phyloP scores from a whole-genome alignment of 2,113 vertebrate species.

The Nicator chloris region DNA sequence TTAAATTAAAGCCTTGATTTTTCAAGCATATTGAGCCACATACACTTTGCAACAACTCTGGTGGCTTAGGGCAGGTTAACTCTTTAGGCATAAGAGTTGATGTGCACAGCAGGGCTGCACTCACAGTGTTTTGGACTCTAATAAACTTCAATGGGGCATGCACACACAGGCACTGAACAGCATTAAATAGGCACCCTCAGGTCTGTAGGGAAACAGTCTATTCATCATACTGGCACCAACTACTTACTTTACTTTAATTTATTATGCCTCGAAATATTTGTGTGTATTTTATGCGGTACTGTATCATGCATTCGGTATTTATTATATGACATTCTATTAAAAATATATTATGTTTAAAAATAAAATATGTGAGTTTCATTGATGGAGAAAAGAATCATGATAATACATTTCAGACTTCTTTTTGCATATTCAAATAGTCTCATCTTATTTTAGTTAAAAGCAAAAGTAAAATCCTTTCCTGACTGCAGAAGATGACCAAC shows the following conservation, averaged over 20 bases:
- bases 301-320: not conserved
- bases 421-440: not conserved
- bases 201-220: not conserved
- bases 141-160: not conserved
- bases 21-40: not conserved
- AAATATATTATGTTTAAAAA: not conserved
- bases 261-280: not conserved
- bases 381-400: not conserved
- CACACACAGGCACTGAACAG: not conserved
- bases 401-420: not conserved
- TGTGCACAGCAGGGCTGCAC: not conserved
- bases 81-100: not conserved
- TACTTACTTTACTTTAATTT: not conserved
- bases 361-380: not conserved
- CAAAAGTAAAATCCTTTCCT: not conserved
- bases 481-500: not conserved
- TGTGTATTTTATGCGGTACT: not conserved
- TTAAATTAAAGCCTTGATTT: not conserved
- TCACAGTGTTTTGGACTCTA: not conserved
- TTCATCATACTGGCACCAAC: not conserved
- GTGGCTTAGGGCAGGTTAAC: not conserved
- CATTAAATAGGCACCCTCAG: not conserved
- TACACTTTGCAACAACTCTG: not conserved
- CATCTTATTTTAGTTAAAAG: not conserved
- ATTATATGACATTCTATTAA: not conserved